phyloP scores from a whole-genome alignment of 2,797 vertebrate genomes.

The Danio tinwini region DNA sequence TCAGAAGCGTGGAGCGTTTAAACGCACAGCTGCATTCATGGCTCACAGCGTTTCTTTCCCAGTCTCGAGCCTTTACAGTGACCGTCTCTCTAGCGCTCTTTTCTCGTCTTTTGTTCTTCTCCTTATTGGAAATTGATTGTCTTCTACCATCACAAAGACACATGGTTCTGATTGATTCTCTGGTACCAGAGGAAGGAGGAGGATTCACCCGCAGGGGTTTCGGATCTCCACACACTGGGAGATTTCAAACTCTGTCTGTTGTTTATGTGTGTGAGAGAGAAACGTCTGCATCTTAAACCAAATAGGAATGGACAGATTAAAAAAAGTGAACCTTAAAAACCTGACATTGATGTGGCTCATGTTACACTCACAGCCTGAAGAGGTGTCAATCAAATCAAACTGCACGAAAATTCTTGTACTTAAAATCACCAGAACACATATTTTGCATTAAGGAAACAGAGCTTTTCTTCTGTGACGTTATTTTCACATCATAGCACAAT shows the following conservation, averaged over 20 bases:
- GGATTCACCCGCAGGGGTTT: constrained; percentile 63
- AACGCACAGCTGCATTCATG: constrained; percentile 20
- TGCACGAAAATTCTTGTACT: too few relatives aligned
- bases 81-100: constrained; percentile 56
- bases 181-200: constrained; percentile 76
- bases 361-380: not conserved
- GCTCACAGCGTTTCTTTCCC: constrained; percentile 43
- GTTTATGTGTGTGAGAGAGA: not conserved
- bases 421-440: too few relatives aligned
- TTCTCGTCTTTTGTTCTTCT: constrained; percentile 66
- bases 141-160: constrained; percentile 89
- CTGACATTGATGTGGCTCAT: not conserved
- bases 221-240: constrained; percentile 19
- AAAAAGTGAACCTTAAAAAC: not conserved
- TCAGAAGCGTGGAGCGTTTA: constrained; percentile 18
- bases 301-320: not conserved
- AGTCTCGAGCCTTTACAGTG: constrained; percentile 63
- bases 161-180: constrained; percentile 84
- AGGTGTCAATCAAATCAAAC: not conserved
- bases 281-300: not conserved
- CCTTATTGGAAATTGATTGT: constrained; percentile 86
- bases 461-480: too few relatives aligned
- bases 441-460: too few relatives aligned
- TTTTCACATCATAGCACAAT: too few relatives aligned
- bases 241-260: not conserved